Evolutionary conservation across 1,140 invertebrate species (phyloP), one percentile per base, ranked within the genome.

Genomic region (Drosophila miranda): DNA sequence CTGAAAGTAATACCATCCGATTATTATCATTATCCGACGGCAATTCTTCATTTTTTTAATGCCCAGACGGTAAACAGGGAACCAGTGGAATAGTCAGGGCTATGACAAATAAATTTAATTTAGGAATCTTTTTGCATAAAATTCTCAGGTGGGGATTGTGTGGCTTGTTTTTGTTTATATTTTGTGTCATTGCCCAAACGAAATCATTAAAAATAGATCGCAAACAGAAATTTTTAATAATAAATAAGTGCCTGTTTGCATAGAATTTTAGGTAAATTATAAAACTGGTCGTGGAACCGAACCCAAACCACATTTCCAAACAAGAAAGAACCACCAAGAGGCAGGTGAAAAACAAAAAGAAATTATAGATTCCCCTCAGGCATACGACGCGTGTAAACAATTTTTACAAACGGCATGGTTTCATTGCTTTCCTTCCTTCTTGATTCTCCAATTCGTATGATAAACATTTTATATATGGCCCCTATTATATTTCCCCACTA

Each of bases 91-190:
- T 34, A 34, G 30, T 34, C 30, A 9, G 13, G 9, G 19, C n/a
- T 50, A 49, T 61, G 66, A 70, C 66, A 56, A 73, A 52, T 51
- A 30, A 19, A 41, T 42, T 53, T 49, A 57, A 43, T 51, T 51
- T 61, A 16, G 44, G 50, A 49, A 42, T 43, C 9, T 61, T 44
- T 66, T 61, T 50, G 42, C 43, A 69, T 55, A 62, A 57, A 62
- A 62, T 69, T 64, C 71, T 72, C 71, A 74, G 71, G 71, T 64
- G 71, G 59, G 58, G 30, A 21, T 38, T 38, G 34, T 38, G 34
- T 30, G 34, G 1, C 28, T 45, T 60, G 66, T 61, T 70, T 73
- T 56, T 54, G 42, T 61, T 64, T 66, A 44, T 52, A 64, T n/a
- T 53, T 46, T 53, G 34, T 64, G 30, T 21, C 23, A 21, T 53